phyloP scores from a whole-genome alignment of 2,888 invertebrate genomes.

The Leptopilina syphax region DNA sequence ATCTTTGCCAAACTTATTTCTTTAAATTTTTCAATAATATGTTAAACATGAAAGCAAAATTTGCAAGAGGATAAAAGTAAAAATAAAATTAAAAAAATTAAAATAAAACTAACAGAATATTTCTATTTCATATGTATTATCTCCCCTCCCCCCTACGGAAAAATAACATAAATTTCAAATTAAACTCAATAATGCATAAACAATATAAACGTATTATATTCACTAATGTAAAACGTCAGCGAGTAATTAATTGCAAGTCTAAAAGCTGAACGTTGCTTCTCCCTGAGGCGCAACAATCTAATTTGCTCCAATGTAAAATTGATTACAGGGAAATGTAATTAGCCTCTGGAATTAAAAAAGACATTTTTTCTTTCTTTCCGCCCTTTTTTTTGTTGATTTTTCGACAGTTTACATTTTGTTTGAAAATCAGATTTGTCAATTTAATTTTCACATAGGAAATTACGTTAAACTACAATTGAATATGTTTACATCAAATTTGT shows the following conservation, averaged over 20 bases:
- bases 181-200: neutral
- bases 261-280: constrained; percentile 1
- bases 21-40: neutral
- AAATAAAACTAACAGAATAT: too few relatives aligned
- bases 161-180: too few relatives aligned
- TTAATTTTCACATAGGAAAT: neutral
- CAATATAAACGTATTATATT: neutral
- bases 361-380: neutral
- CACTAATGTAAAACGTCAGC: neutral
- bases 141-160: too few relatives aligned
- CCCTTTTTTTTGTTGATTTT: neutral
- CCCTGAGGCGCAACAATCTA: constrained; percentile 15
- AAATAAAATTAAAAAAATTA: too few relatives aligned
- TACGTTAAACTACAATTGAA: neutral
- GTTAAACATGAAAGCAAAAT: neutral
- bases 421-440: constrained; percentile 32
- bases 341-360: constrained; percentile 1
- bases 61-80: neutral
- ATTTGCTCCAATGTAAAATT: constrained; percentile 13
- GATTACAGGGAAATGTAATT: constrained; percentile 4
- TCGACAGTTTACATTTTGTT: neutral
- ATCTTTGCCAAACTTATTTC: too few relatives aligned
- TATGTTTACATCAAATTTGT: constrained; percentile 9
- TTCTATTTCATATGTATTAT: too few relatives aligned
- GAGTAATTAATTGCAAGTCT: neutral